A percentile compares a stretch with the other conserved stretches of the same genome.
Evolutionary conservation across 2,888 invertebrate genomes (phyloP).

Genomic region (Coleophora flavipennella): DNA sequence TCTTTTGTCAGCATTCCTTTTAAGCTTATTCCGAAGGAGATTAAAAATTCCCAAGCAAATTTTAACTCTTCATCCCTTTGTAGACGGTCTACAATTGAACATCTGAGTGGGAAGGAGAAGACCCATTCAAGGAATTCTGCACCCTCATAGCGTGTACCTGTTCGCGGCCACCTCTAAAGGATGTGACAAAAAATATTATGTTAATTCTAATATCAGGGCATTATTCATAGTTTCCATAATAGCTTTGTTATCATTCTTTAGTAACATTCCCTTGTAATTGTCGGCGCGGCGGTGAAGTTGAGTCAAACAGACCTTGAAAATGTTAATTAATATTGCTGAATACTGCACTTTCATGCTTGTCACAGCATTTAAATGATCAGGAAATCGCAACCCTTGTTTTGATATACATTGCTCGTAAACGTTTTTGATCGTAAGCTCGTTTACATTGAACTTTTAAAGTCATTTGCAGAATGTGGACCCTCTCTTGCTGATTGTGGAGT

Average conservation of each 20-base stretch:
- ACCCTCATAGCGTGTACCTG: slow-evolving; percentile 69
- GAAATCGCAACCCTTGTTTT: neutral
- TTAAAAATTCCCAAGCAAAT: slow-evolving; percentile 14
- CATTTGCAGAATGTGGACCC: too few species aligned
- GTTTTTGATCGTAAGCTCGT: neutral
- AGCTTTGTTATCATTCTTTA: slow-evolving; percentile 68
- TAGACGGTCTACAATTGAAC: slow-evolving; percentile 19
- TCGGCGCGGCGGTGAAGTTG: slow-evolving; percentile 31
- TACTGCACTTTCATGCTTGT: slow-evolving; percentile 37
- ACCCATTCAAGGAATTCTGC: slow-evolving; percentile 70
- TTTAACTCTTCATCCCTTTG: slow-evolving; percentile 16
- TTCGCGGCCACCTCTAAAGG: slow-evolving; percentile 66
- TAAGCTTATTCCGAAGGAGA: slow-evolving; percentile 24
- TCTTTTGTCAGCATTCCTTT: slow-evolving; percentile 12
- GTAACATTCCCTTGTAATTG: slow-evolving; percentile 53
- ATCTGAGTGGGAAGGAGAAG: slow-evolving; percentile 22
- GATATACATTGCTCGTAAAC: neutral
- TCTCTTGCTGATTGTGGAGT: too few species aligned
- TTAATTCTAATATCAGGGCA: slow-evolving; percentile 63
- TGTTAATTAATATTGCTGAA: slow-evolving; percentile 27
- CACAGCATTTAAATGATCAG: slow-evolving; percentile 16
- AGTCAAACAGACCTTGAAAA: slow-evolving; percentile 23
- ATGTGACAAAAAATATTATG: slow-evolving; percentile 66
- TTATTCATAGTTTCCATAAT: slow-evolving; percentile 66
- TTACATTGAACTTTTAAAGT: too few species aligned